Evolutionary conservation across 35 echinoderm and acorn worm species (phyloP), one percentile per base, ranked within the genome.

Genomic region (Chiridota heheva): DNA sequence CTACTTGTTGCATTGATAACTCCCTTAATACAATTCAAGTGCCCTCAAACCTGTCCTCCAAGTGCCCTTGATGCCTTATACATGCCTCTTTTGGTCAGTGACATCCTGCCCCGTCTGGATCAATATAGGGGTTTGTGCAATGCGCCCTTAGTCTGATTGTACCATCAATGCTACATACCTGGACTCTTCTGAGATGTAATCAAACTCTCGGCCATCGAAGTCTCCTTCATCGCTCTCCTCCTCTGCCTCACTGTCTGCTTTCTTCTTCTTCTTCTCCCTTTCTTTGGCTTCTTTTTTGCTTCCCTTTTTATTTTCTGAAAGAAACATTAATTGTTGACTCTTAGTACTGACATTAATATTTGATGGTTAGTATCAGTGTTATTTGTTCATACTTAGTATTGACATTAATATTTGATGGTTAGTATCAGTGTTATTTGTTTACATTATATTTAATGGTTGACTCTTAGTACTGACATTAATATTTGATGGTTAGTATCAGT

Each of bases 191-290:
- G 93, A 96, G 61, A 90, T 67, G 73, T 96, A 96, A 67, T 96
- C 93, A 59, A 87, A 63, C 69, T 96, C 93, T 58, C 84, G 86
- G 40, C 83, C 93, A 76, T 96, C 93, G 84, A 91, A 96, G 60
- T 96, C 93, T 41, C 88, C 93, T 37, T 87, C 88, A 64, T 96
- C 93, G 76, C 93, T 96, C 60, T 96, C 93, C 67, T 96, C 93
- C 44, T 87, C 84, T 25, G 83, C 88, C 49, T 96, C 93, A 20
- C 81, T 80, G 8, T 86, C 88, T 0, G 58, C 72, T 24, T 76
- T 67, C 44, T 90, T 86, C 83, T 96, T 96, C 83, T 96, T 96
- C 59, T 79, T 76, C 82, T 77, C 59, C 43, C 60, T 48, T 90
- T 83, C 43, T 57, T 53, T n/a, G 39, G 4, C 60, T 85, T 78